A percentile compares a stretch with the other conserved stretches of the same genome.
These are phyloP conservation scores for Lanistes nyassanus DNA, from an alignment of 1,140 invertebrate genomes.

Conservation along the genomic window DNA sequence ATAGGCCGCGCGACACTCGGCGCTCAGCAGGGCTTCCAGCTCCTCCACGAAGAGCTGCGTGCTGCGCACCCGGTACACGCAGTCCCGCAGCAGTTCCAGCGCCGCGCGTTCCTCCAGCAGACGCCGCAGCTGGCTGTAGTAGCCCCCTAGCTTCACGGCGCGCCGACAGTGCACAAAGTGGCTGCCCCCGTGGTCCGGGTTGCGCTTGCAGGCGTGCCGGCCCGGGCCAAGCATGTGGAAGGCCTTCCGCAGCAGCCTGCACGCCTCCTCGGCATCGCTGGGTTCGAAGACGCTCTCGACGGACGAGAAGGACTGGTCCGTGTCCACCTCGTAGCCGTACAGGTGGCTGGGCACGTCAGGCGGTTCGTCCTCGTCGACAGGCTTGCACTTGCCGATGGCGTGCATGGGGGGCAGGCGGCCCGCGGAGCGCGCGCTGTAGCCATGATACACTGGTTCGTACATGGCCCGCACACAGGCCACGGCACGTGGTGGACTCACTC, in stretches of 20 bases:
- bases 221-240: conserved; percentile 59
- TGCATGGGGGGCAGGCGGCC: conserved; percentile 43
- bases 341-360: conserved; percentile 38
- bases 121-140: conserved; percentile 51
- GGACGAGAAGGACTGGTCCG: conserved; percentile 37
- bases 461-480: conserved; percentile 6
- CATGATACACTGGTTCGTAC: conserved; percentile 32
- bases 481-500: too few relatives aligned
- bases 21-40: conserved; percentile 51
- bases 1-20: conserved; percentile 57
- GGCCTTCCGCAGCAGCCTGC: conserved; percentile 46
- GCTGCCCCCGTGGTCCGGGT: conserved; percentile 51
- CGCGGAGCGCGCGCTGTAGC: conserved; percentile 15
- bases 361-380: conserved; percentile 46
- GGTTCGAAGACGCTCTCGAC: conserved; percentile 48
- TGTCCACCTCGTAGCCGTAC: conserved; percentile 39
- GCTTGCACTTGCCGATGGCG: conserved; percentile 38
- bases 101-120: conserved; percentile 56
- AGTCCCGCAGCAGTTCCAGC: conserved; percentile 59
- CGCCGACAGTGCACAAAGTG: conserved; percentile 59
- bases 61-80: conserved; percentile 49
- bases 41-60: conserved; percentile 56
- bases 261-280: conserved; percentile 50
- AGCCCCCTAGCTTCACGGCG: conserved; percentile 42
- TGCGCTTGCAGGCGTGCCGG: conserved; percentile 51